Base-by-base conservation (phyloP, 23 tunicate species). In the Ciona savignyi region DNA sequence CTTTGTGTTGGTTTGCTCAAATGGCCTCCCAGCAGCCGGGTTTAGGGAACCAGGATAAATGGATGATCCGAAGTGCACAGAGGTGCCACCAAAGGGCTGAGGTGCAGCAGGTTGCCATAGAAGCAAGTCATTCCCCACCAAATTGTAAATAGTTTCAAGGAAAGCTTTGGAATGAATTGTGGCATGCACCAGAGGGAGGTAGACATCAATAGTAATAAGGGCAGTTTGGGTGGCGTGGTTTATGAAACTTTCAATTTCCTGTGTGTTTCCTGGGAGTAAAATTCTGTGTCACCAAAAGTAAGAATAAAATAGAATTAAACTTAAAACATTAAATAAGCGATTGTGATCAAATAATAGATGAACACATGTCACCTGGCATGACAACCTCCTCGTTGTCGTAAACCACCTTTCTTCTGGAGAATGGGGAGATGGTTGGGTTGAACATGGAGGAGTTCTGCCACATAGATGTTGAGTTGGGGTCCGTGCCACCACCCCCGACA, bases 41-140 rank as follows among this genome's bases (percentile, higher is more conserved):
- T n/a, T n/a, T n/a, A n/a, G n/a, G n/a, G n/a, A n/a, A n/a, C n/a
- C n/a, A 6, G 56, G 56, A 15, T 6, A 15, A 15, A 42, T 42
- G 56, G 56, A 6, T 9, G 56, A 42, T 9, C 11, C 15, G 56
- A 42, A 42, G n/a, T n/a, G n/a, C n/a, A n/a, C n/a, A 15, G 56
- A 6, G 56, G 56, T 6, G 9, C 11, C 56, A 6, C 56, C 56
- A 42, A 42, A 42, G 9, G 84, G 84, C 56, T 77, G 71, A 0
- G 88, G 76, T 33, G 82, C 81, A 15, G 81, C 67, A 25, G 99
- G 99, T 60, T 74, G 64, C 99, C 99, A 95, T 31, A 95, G 66
- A 22, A 85, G 63, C 69, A 95, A 69, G 65, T 95, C 99, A 34
- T 88, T 88, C 79, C 68, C 70, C 21, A 28, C 15, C 23, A n/a